Conservation (phyloP, 2,797 vertebrate genomes). For the Xyrichtys novacula region DNA sequence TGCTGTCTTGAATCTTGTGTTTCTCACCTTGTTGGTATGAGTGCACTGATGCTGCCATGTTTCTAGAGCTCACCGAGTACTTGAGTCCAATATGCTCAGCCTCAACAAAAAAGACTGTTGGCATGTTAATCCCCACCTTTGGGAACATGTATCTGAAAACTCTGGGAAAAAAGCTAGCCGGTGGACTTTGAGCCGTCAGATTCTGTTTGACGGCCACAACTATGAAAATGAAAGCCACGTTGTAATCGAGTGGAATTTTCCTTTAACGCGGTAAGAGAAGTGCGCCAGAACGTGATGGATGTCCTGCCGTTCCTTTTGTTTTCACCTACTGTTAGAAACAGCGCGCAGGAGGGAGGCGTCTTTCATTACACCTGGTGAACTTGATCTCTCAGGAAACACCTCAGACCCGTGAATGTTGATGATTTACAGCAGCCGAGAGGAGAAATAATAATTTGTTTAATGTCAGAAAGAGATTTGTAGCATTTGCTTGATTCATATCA, state of each 20-base stretch:
- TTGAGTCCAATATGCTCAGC: conserved; percentile 7
- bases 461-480: conserved; percentile 76
- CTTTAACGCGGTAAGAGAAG: conserved; percentile 33
- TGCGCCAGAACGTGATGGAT: conserved; percentile 44
- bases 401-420: conserved; percentile 54
- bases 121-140: conserved; percentile 13
- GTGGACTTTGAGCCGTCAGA: conserved; percentile 27
- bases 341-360: conserved; percentile 31
- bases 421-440: conserved; percentile 68
- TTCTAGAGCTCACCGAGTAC: conserved; percentile 8
- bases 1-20: conserved; percentile 1
- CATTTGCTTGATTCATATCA: conserved; percentile 79
- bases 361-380: conserved; percentile 57
- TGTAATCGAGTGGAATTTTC: conserved; percentile 33
- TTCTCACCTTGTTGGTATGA: not conserved
- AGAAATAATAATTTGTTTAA: conserved; percentile 74
- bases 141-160: conserved; percentile 33
- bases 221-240: conserved; percentile 22
- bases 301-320: conserved; percentile 60
- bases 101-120: conserved; percentile 2
- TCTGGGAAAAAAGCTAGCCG: conserved; percentile 37
- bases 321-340: conserved; percentile 52
- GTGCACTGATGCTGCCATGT: not conserved
- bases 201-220: conserved; percentile 17
- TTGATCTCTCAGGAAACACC: conserved; percentile 57